Conservation (phyloP, 2,888 invertebrate genomes). For the Baccha elongata region DNA sequence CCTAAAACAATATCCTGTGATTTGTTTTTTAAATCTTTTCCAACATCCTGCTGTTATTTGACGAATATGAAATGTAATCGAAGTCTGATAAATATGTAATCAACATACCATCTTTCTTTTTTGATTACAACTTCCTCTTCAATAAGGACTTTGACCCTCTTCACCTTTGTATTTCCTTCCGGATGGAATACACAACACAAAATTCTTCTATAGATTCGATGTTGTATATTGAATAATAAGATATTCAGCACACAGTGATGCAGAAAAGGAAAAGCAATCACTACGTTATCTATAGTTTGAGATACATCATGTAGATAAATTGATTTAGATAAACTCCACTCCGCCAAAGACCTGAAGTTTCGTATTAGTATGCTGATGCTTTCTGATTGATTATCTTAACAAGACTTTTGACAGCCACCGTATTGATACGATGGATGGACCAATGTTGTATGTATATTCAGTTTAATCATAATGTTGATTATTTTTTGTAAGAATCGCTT, state of each 20-base stretch:
- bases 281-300: constrained; percentile 17
- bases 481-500: constrained; percentile 1
- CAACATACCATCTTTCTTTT: constrained; percentile 46
- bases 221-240: constrained; percentile 32
- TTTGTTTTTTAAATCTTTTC: constrained; percentile 7
- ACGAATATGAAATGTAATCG: constrained; percentile 68
- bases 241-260: constrained; percentile 34
- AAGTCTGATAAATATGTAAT: constrained; percentile 67
- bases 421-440: not conserved
- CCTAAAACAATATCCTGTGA: constrained; percentile 49
- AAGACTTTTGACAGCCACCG: constrained; percentile 54
- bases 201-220: not conserved
- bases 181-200: constrained; percentile 1
- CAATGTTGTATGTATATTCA: constrained; percentile 1
- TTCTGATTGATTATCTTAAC: constrained; percentile 61
- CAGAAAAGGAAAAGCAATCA: constrained; percentile 47
- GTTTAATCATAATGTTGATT: constrained; percentile 53
- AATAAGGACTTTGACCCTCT: not conserved
- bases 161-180: not conserved
- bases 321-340: constrained; percentile 35
- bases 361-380: constrained; percentile 25
- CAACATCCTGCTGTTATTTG: constrained; percentile 36
- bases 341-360: constrained; percentile 18
- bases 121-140: constrained; percentile 51
- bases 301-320: constrained; percentile 43